Base-by-base conservation (phyloP, 2,888 invertebrate genomes). In the Drosophila prostipennis region DNA sequence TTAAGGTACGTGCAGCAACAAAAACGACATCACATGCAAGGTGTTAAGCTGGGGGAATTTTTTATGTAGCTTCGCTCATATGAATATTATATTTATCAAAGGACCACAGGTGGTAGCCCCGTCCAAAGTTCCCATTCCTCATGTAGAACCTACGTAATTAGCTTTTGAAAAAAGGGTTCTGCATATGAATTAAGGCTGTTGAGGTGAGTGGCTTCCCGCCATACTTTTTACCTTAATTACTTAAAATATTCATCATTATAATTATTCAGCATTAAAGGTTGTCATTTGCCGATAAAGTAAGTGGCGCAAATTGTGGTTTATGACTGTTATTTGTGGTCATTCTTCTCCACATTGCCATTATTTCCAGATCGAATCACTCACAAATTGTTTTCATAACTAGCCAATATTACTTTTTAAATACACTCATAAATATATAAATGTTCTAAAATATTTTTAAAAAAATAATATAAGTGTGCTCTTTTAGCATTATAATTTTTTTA, bases 31-130 rank as follows among this genome's bases (percentile, higher is more conserved):
- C 40, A 45, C 45, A 60, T 68, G 64, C 74, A 75, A 81, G 80
- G 84, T 88, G 83, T 88, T 83, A 60, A 51, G 67, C 74, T 72
- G 64, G 74, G 65, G 60, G 76, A 79, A 76, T 78, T 79, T 81
- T 75, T 85, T 72, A 70, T 60, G 58, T 49, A 73, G 58, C 60
- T 55, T 63, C 68, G 59, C 52, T 55, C 19, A 11, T 49, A 71
- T 74, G 49, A 65, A 71, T 72, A 73, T 73, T 37, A 45, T 53
- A 54, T 63, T 63, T 64, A 74, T 49, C n/a, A 37, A 45, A 48
- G 55, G 69, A 67, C 51, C 55, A 74, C 68, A 71, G 71, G 71
- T 71, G 74, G 10, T 37, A 10, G 19, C 14, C 36, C 55, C 29
- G 11, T 11, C 23, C n/a, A 4, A 5, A 32, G n/a, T 13, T n/a